Evolutionary conservation across 2,113 vertebrate genomes (phyloP).

Genomic region (Alligator sinensis): DNA sequence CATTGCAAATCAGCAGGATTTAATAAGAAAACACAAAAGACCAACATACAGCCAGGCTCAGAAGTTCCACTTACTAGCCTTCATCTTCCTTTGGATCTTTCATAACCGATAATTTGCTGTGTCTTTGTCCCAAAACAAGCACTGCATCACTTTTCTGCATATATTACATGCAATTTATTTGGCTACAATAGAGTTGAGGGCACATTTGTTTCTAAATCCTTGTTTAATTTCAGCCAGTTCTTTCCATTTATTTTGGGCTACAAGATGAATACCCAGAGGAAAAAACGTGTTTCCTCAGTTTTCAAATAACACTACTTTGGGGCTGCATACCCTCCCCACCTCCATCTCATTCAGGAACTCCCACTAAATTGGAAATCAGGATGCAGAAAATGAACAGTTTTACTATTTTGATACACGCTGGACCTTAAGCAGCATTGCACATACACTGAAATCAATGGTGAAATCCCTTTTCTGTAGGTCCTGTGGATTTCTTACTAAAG

Average conservation of each 20-base stretch:
- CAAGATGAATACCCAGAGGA: not conserved
- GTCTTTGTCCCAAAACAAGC: not conserved
- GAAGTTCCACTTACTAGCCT: not conserved
- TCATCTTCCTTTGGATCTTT: not conserved
- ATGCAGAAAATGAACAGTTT: too few species aligned
- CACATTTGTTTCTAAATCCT: not conserved
- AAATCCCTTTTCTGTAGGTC: not conserved
- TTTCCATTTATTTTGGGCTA: not conserved
- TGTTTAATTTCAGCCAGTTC: not conserved
- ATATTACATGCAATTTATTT: not conserved
- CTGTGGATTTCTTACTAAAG: not conserved
- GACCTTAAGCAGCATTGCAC: not conserved
- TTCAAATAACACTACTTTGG: accelerated
- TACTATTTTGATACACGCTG: not conserved
- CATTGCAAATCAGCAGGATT: not conserved
- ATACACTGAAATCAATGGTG: not conserved
- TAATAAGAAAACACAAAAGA: not conserved
- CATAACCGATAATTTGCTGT: not conserved
- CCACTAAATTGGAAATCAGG: not conserved
- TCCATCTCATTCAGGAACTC: not conserved
- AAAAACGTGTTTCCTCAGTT: not conserved
- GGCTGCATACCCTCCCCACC: not conserved
- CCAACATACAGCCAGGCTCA: not conserved
- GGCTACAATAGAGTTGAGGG: not conserved
- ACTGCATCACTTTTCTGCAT: not conserved